phyloP scores from a whole-genome alignment of 1,140 invertebrate genomes.

The Pogonus chalceus region DNA sequence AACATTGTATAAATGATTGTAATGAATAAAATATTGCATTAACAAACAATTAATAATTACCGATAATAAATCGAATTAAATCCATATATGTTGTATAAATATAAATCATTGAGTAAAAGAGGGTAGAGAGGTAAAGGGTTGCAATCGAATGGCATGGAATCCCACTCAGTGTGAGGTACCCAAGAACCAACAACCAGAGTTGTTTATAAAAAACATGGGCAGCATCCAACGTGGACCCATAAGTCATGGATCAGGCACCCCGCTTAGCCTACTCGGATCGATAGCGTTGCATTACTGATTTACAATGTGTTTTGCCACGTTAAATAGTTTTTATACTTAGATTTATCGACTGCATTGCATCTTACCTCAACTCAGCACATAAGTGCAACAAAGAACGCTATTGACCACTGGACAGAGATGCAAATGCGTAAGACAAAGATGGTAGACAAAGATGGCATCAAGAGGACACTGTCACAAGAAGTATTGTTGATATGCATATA shows the following conservation, averaged over 20 bases:
- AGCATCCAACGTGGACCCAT: not conserved
- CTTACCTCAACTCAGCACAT: not conserved
- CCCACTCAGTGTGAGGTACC: not conserved
- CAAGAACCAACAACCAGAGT: not conserved
- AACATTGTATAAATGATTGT: too few species aligned
- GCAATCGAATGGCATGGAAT: too few species aligned
- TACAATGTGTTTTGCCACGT: not conserved
- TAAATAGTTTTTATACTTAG: conserved; percentile 1
- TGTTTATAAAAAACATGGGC: not conserved
- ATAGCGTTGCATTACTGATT: conserved; percentile 1
- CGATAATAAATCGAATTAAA: too few species aligned
- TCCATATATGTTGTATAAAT: too few species aligned
- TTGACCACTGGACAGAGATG: not conserved
- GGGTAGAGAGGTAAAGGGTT: too few species aligned
- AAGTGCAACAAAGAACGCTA: not conserved
- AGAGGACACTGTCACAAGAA: not conserved
- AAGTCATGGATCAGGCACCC: not conserved
- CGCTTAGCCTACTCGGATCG: not conserved
- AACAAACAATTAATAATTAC: too few species aligned
- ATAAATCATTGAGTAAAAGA: too few species aligned
- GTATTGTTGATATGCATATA: conserved; percentile 7
- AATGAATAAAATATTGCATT: too few species aligned
- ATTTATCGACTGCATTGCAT: not conserved
- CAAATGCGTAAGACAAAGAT: not conserved
- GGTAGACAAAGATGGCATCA: not conserved